A percentile compares a stretch with the other conserved stretches of the same genome.
phyloP scores from a whole-genome alignment of 1,140 invertebrate species.

The Plectrocnemia conspersa region DNA sequence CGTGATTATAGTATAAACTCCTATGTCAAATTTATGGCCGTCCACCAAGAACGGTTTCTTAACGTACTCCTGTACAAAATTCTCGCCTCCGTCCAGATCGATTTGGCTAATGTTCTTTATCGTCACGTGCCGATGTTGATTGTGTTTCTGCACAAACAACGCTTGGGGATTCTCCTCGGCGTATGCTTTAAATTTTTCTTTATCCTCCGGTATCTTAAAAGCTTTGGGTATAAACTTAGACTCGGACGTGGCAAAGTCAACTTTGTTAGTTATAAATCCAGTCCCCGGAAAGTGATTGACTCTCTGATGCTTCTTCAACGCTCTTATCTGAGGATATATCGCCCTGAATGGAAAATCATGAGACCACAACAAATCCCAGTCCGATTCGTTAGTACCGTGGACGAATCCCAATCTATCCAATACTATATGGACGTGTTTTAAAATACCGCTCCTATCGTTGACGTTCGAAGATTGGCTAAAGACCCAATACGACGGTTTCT shows the following conservation, averaged over 20 bases:
- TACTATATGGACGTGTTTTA: constrained; percentile 74
- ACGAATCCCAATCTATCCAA: constrained; percentile 69
- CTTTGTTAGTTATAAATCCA: constrained; percentile 93
- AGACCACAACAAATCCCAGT: constrained; percentile 90
- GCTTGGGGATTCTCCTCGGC: constrained; percentile 62
- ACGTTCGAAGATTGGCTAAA: constrained; percentile 50
- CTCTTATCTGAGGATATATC: constrained; percentile 53
- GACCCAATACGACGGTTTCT: constrained; percentile 49
- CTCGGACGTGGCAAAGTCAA: constrained; percentile 75
- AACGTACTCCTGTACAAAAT: constrained; percentile 89
- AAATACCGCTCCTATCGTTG: constrained; percentile 56
- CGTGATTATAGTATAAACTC: constrained; percentile 89
- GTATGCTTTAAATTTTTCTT: constrained; percentile 68
- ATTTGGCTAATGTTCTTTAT: constrained; percentile 68
- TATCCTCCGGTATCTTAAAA: constrained; percentile 80
- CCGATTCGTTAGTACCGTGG: constrained; percentile 52
- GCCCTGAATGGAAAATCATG: constrained; percentile 86
- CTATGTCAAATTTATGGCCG: constrained; percentile 94
- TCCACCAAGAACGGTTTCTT: constrained; percentile 77
- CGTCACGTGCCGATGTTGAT: constrained; percentile 84
- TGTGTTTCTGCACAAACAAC: constrained; percentile 88
- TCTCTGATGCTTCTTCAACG: constrained; percentile 68
- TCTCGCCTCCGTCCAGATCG: constrained; percentile 66
- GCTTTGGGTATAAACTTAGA: constrained; percentile 77
- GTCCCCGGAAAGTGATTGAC: constrained; percentile 95